Conservation (phyloP, 2,797 vertebrate species). For the Prionace glauca region DNA sequence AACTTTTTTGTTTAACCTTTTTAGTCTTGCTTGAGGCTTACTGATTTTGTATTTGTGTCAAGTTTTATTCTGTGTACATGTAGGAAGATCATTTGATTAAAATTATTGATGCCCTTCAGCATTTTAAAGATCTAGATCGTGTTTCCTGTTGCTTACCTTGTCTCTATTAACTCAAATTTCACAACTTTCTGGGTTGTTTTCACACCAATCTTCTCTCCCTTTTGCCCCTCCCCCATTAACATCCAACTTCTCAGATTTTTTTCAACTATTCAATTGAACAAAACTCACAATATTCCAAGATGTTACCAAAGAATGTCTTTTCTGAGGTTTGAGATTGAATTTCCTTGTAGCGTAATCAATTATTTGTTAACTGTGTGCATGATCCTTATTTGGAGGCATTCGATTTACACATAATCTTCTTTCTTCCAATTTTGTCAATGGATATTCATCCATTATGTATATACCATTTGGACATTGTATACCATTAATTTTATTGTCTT, state of each 20-base stretch:
- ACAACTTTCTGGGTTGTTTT: background rate
- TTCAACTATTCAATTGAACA: background rate
- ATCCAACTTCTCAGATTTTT: background rate
- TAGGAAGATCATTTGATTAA: background rate
- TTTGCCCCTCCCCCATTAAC: too few species aligned
- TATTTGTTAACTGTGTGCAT: background rate
- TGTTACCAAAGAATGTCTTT: background rate
- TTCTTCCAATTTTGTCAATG: too few species aligned
- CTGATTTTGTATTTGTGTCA: background rate
- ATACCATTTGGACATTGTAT: too few species aligned
- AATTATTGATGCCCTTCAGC: background rate
- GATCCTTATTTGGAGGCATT: background rate
- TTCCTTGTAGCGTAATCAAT: background rate
- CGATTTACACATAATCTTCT: too few species aligned
- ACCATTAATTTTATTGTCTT: background rate
- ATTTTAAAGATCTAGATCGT: background rate
- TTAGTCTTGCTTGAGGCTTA: background rate
- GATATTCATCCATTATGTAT: too few species aligned
- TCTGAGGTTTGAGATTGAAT: background rate
- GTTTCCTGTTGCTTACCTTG: background rate
- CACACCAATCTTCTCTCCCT: background rate
- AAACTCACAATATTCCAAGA: background rate
- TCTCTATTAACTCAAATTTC: background rate
- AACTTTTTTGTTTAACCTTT: background rate
- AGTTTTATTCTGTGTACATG: background rate